phyloP scores from a whole-genome alignment of 2,888 invertebrate species.

The Idaea straminata region DNA sequence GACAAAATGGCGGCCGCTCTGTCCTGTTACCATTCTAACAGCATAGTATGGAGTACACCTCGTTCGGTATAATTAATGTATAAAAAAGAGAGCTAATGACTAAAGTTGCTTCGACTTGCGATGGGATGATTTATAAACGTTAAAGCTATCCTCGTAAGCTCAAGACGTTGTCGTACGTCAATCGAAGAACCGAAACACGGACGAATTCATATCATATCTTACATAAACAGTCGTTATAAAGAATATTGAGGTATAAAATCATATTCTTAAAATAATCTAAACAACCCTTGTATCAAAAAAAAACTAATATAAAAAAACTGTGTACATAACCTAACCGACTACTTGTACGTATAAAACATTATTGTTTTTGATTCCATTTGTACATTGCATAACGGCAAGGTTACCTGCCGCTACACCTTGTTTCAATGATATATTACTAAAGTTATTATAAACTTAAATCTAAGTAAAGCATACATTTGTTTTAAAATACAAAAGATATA shows the following conservation, averaged over 20 bases:
- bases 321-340: conserved; percentile 48
- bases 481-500: conserved; percentile 66
- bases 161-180: conserved; percentile 13
- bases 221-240: conserved; percentile 55
- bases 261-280: conserved; percentile 55
- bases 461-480: conserved; percentile 75
- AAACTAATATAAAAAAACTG: conserved; percentile 36
- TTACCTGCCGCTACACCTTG: conserved; percentile 11
- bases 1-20: neutral
- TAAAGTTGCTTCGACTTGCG: conserved; percentile 63
- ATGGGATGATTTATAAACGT: conserved; percentile 66
- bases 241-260: conserved; percentile 60
- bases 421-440: conserved; percentile 36
- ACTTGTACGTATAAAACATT: conserved; percentile 59
- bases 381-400: neutral
- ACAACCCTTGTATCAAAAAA: conserved; percentile 47
- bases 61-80: neutral
- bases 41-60: neutral
- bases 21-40: neutral
- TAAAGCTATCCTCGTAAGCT: conserved; percentile 55
- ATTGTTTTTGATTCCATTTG: conserved; percentile 22
- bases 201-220: conserved; percentile 41
- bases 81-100: conserved; percentile 63
- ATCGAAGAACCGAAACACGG: conserved; percentile 33
- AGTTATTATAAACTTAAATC: conserved; percentile 53